Evolutionary conservation across 2,113 vertebrate species (phyloP), one percentile per base, ranked within the genome.

Genomic region (Panthera leo): DNA sequence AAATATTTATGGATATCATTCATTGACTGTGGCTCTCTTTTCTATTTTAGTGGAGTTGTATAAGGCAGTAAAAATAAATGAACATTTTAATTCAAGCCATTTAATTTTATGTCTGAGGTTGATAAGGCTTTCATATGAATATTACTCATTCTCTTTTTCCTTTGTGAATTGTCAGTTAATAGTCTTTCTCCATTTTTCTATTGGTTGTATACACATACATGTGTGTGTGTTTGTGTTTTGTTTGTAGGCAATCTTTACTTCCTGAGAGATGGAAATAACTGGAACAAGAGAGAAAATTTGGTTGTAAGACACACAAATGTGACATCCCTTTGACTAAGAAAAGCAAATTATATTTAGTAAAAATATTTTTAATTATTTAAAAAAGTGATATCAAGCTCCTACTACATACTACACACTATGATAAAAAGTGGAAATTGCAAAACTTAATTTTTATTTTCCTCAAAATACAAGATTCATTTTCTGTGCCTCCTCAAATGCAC

Each of bases 241-340:
- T 87, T 91, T 91, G 7, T 58, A 87, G 58, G 18, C 31, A 78
- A 70, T 55, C 25, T 94, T 90, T 78, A 84, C 23, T 71, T 78
- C 4, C 21, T 95, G 23, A 55, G 84, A 92, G 31, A 80, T 84
- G 68, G 58, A 91, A 93, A 51, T 82, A 85, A 71, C 96, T 93
- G 23, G 10, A 89, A 84, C 31, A 45, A 89, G 45, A 82, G 92
- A 86, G 1, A 93, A 91, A 45, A 12, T 45, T 97, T 58, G 2
- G 34, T 88, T 63, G 25, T n/a, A 79, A 86, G 14, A 88, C 25
- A 86, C 2, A 76, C 1, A 55, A 84, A 73, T 3, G 53, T 61
- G n/a, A 63, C 11, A 27, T 89, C 31, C 45, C n/a, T 89, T 93
- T 82, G 36, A 94, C 45, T 91, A 94, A 89, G 73, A 63, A 89